Percentiles rank a stretch among this genome's conserved stretches.
Evolutionary conservation across 2,113 vertebrate genomes (phyloP).

Genomic region (Gyps fulvus): DNA sequence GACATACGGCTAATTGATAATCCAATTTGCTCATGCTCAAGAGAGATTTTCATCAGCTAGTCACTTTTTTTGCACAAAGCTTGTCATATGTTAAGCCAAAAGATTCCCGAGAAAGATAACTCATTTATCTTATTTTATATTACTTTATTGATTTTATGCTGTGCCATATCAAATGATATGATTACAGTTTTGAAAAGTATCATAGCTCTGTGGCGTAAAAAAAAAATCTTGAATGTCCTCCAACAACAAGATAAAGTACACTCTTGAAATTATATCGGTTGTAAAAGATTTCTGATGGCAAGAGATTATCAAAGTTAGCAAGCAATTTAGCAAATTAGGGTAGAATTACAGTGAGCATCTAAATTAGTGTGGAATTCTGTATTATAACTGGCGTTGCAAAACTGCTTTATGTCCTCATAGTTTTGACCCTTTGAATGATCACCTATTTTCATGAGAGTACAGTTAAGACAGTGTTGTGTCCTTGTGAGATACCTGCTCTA

Average conservation of each 20-base stretch:
- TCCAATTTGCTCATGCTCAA: constrained; percentile 46
- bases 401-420: not conserved
- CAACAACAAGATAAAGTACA: not conserved
- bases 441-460: not conserved
- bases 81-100: constrained; percentile 41
- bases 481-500: not conserved
- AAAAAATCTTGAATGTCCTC: not conserved
- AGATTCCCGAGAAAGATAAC: constrained; percentile 38
- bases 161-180: constrained; percentile 21
- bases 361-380: not conserved
- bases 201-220: not conserved
- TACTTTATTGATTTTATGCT: constrained; percentile 56
- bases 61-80: constrained; percentile 42
- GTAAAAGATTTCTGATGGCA: not conserved
- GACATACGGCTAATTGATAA: constrained; percentile 53
- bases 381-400: not conserved
- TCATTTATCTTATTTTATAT: constrained; percentile 48
- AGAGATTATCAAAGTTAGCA: not conserved
- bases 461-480: not conserved
- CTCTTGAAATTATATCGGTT: not conserved
- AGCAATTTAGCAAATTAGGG: not conserved
- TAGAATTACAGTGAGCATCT: not conserved
- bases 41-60: constrained; percentile 55
- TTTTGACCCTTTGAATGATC: not conserved
- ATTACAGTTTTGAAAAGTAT: constrained; percentile 44